Conservation (phyloP, 2,113 vertebrate genomes). For the Pundamilia nyererei region DNA sequence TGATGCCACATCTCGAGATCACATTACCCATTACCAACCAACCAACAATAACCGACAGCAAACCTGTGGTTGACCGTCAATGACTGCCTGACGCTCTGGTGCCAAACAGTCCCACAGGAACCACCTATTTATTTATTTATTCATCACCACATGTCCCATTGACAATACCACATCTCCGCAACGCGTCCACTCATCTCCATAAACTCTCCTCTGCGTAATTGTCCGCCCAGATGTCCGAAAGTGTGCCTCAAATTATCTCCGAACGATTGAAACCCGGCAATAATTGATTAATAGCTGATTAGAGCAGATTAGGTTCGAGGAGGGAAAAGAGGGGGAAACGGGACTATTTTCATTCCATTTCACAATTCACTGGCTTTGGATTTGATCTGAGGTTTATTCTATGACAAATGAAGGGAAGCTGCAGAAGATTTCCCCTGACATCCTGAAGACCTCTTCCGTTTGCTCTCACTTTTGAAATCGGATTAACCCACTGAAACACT, state of each 20-base stretch:
- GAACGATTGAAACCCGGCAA: conserved; percentile 74
- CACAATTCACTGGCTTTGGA: neutral
- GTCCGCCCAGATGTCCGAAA: conserved; percentile 94
- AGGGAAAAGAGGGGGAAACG: neutral
- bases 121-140: conserved; percentile 60
- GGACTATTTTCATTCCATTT: conserved; percentile 1
- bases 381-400: neutral
- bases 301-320: neutral
- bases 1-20: conserved; percentile 16
- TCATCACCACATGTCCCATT: conserved; percentile 67
- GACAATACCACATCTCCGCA: conserved; percentile 48
- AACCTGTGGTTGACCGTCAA: neutral
- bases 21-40: conserved; percentile 1
- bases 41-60: neutral
- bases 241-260: conserved; percentile 80
- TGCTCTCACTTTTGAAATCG: conserved; percentile 1
- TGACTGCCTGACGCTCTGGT: conserved; percentile 20
- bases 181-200: conserved; percentile 90
- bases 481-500: neutral
- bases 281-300: conserved; percentile 64
- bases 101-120: conserved; percentile 39
- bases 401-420: neutral
- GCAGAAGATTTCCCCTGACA: conserved; percentile 9
- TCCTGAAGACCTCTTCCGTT: neutral
- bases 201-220: conserved; percentile 86